These are phyloP conservation scores for Xestia c-nigrum DNA, from an alignment of 2,888 invertebrate species.

Conservation along the genomic window DNA sequence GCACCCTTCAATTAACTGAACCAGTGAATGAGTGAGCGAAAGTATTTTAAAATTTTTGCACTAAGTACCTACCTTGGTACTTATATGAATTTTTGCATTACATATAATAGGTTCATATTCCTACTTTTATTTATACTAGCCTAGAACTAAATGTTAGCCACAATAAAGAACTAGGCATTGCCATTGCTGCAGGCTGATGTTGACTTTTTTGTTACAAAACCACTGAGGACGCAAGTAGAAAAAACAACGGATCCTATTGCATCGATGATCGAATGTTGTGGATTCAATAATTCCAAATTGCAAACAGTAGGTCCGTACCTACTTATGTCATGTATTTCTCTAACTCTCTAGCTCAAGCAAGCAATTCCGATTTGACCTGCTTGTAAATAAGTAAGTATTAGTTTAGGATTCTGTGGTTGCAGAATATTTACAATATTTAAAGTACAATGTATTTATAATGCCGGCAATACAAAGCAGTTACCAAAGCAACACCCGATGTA, in stretches of 20 bases:
- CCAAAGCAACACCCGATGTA: constrained; percentile 68
- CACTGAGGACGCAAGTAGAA: not conserved
- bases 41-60: not conserved
- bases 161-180: no score
- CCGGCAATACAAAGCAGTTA: constrained; percentile 46
- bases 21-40: not conserved
- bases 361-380: not conserved
- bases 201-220: not conserved
- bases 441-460: constrained; percentile 35
- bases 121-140: not conserved
- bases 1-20: not conserved
- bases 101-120: not conserved
- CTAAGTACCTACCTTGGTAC: no score
- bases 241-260: not conserved
- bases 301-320: not conserved
- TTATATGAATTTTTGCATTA: no score
- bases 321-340: constrained; percentile 1
- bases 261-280: not conserved
- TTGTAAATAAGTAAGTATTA: not conserved
- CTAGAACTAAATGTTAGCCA: not conserved
- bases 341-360: not conserved
- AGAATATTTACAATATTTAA: constrained; percentile 25
- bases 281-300: not conserved
- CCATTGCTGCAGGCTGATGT: no score
- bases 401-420: not conserved